Evolutionary conservation across 2,888 invertebrate species (phyloP).

Genomic region (Phragmatobia fuliginosa): DNA sequence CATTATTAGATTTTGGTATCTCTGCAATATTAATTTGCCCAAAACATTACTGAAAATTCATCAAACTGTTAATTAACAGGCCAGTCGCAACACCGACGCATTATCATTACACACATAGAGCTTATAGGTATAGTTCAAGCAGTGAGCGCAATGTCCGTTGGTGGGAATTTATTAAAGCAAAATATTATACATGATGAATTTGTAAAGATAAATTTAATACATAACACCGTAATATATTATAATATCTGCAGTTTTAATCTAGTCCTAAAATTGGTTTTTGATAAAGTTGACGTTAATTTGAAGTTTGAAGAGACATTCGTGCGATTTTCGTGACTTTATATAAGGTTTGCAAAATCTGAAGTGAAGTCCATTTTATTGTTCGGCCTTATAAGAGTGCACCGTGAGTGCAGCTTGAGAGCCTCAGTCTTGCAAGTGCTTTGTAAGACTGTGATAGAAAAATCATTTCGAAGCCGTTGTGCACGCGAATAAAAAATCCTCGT

Average conservation of each 20-base stretch:
- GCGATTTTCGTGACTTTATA: conserved; percentile 15
- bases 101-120: too few species aligned
- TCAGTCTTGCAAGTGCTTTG: conserved; percentile 19
- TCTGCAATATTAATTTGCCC: too few species aligned
- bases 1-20: too few species aligned
- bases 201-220: background rate
- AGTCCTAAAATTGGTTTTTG: background rate
- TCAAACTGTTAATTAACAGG: too few species aligned
- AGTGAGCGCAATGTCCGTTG: background rate
- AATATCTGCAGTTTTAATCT: too few species aligned
- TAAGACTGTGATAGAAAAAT: conserved; percentile 16
- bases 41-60: too few species aligned
- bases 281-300: background rate
- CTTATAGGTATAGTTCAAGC: too few species aligned
- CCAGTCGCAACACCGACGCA: too few species aligned
- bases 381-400: conserved; percentile 6
- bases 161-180: background rate
- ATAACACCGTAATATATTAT: background rate
- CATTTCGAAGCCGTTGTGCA: background rate
- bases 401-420: conserved; percentile 12
- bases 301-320: background rate
- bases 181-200: background rate
- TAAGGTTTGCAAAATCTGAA: background rate
- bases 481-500: background rate
- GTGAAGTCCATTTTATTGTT: conserved; percentile 12